Percentiles rank a stretch among this genome's conserved stretches.
phyloP scores from a whole-genome alignment of 2,888 invertebrate genomes.

The Pammene fasciana region DNA sequence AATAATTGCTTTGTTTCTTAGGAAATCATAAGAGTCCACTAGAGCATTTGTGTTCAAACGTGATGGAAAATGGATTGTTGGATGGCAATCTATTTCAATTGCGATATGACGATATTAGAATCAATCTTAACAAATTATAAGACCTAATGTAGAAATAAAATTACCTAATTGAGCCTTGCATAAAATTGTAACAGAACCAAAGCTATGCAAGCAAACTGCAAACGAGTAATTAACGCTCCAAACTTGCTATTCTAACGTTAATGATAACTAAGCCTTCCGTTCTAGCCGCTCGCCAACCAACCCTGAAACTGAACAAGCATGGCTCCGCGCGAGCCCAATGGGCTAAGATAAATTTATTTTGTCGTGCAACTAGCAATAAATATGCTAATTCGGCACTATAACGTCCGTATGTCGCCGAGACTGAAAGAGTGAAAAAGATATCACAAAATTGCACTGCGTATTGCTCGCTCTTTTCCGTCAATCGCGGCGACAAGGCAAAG shows the following conservation, averaged over 20 bases:
- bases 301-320: slow-evolving; percentile 51
- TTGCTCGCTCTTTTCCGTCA: slow-evolving; percentile 80
- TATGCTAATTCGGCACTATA: slow-evolving; percentile 82
- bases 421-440: slow-evolving; percentile 82
- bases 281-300: slow-evolving; percentile 12
- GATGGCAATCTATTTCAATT: no score
- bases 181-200: not conserved
- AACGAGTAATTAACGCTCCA: slow-evolving; percentile 14
- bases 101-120: no score
- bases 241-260: slow-evolving; percentile 21
- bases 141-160: not conserved
- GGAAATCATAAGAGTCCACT: no score
- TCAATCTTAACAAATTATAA: no score
- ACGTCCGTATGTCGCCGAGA: slow-evolving; percentile 81
- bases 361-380: slow-evolving; percentile 80
- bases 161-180: no score
- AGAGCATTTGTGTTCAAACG: no score
- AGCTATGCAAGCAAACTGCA: slow-evolving; percentile 15
- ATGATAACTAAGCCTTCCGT: slow-evolving; percentile 14
- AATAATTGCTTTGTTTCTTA: no score
- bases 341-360: slow-evolving; percentile 79
- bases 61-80: no score
- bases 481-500: slow-evolving; percentile 70
- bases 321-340: slow-evolving; percentile 67
- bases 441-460: slow-evolving; percentile 83